Base-by-base conservation (phyloP, 2,113 vertebrate species). In the Neogobius melanostomus region DNA sequence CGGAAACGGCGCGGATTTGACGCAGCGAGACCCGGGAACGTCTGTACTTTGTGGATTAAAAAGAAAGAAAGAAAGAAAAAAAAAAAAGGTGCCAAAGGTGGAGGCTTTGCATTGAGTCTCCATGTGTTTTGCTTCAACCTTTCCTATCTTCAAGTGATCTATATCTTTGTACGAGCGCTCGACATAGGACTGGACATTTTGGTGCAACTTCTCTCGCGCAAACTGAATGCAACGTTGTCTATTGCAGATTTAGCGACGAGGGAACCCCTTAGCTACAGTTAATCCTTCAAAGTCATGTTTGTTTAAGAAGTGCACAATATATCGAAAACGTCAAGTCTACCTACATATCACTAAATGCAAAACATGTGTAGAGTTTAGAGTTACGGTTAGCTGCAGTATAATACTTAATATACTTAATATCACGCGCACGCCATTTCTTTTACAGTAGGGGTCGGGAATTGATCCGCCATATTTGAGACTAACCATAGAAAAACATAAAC, bases 41-140 rank as follows among this genome's bases (percentile, higher is more conserved):
- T 68, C 81, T 86, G 82, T 88, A 87, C 87, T 89, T 90, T 36
- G 28, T 36, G 28, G 28, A 36, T 36, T 36, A 36, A 36, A 36
- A 3, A 36, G 28, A 36, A 36, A 36, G 28, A 36, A 28, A 36
- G 4, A 36, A 36, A 87, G 88, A 36, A 36, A 36, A 36, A 88
- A 89, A 83, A 91, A 83, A 76, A 56, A 88, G 89, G 93, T 91
- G 92, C 89, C 87, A 90, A 91, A 90, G 89, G 80, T 62, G 84
- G 85, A 36, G 72, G 73, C 84, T 85, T 83, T 21, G 28, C 75
- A 74, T 67, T 66, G 50, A 69, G 80, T 81, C 86, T 62, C 82
- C 71, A 63, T 64, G 65, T 79, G 42, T 81, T 79, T 56, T 73
- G 74, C 53, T 74, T 64, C n/a, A 46, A 64, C 78, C 54, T 76